These are phyloP conservation scores for Cantharis flavilabris DNA, from an alignment of 2,888 invertebrate species.

Conservation along the genomic window DNA sequence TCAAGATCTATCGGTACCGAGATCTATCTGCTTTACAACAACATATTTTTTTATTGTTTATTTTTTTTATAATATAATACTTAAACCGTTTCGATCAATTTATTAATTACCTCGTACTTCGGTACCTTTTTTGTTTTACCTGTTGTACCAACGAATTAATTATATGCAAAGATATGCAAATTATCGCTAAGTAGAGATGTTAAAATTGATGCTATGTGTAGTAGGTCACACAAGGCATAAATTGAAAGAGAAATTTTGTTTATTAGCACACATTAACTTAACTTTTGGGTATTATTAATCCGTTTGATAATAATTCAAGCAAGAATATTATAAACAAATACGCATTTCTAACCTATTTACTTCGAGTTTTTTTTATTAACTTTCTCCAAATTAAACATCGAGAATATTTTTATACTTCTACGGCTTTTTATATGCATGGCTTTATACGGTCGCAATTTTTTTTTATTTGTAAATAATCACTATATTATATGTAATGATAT, in stretches of 20 bases:
- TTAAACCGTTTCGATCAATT: not conserved
- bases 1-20: constrained; percentile 21
- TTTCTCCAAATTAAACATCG: constrained; percentile 14
- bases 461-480: not conserved
- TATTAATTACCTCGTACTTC: not conserved
- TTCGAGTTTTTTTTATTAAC: constrained; percentile 12
- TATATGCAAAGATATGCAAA: not conserved
- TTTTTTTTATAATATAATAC: not conserved
- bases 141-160: not conserved
- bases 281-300: not conserved
- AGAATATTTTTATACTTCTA: not conserved
- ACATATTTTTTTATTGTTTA: constrained; percentile 26
- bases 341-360: constrained; percentile 1
- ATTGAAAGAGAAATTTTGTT: constrained; percentile 22
- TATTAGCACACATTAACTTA: constrained; percentile 1
- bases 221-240: constrained; percentile 17
- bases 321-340: constrained; percentile 4
- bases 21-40: constrained; percentile 18
- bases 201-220: not conserved
- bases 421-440: not conserved
- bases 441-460: not conserved
- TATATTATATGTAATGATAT: not conserved
- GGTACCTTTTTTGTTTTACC: not conserved
- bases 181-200: not conserved
- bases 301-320: constrained; percentile 2